Percentiles rank a stretch among this genome's conserved stretches.
Conservation (phyloP, 2,888 invertebrate genomes). For the Folsomia candida region DNA sequence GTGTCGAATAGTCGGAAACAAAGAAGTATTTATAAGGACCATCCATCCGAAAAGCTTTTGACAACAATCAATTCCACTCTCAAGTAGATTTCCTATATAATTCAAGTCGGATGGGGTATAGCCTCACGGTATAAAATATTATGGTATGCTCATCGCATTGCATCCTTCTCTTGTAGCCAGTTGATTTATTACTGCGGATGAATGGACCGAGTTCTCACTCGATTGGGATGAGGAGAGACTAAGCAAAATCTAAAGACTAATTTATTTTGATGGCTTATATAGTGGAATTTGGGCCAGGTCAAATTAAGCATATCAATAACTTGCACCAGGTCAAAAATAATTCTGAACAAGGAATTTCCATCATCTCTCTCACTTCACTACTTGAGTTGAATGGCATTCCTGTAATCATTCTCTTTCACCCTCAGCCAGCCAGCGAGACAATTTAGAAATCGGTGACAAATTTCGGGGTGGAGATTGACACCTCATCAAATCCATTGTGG, state of each 20-base stretch:
- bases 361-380: background rate
- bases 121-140: too few relatives aligned
- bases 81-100: too few relatives aligned
- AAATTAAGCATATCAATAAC: background rate
- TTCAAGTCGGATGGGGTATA: background rate
- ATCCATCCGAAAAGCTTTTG: slow-evolving; percentile 24
- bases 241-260: background rate
- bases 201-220: background rate
- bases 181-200: slow-evolving; percentile 18
- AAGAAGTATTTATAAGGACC: background rate
- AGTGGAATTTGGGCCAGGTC: background rate
- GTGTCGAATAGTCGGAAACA: background rate
- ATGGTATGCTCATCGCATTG: too few relatives aligned
- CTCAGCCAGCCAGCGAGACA: background rate
- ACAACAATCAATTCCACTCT: slow-evolving; percentile 3
- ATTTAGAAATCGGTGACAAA: too few relatives aligned
- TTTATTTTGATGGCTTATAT: background rate
- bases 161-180: background rate
- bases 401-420: background rate
- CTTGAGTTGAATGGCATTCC: background rate
- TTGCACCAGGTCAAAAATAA: background rate
- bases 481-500: background rate
- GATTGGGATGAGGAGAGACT: background rate
- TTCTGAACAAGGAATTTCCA: background rate
- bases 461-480: background rate